phyloP scores from a whole-genome alignment of 2,113 vertebrate species.

The Podarcis muralis region DNA sequence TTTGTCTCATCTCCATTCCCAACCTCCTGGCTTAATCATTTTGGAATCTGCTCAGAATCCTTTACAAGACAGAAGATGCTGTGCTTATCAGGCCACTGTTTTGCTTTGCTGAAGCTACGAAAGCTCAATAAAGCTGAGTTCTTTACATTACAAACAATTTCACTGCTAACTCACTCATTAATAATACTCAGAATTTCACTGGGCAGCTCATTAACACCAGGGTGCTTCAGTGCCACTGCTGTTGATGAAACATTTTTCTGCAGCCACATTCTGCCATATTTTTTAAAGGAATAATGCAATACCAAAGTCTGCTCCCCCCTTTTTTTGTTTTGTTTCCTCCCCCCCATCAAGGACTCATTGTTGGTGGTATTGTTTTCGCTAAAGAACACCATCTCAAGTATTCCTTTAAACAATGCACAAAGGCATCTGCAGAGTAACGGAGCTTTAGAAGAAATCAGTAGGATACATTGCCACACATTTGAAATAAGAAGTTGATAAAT shows the following conservation, averaged over 20 bases:
- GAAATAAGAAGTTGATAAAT: slow-evolving; percentile 29
- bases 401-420: slow-evolving; percentile 8
- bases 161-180: slow-evolving; percentile 21
- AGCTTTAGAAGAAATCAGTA: slow-evolving; percentile 14
- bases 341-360: neutral
- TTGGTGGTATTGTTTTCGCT: neutral
- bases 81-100: no score
- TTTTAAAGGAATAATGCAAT: neutral
- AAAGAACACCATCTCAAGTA: slow-evolving; percentile 14
- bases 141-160: neutral
- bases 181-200: slow-evolving; percentile 5
- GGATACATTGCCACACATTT: neutral
- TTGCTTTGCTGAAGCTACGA: neutral
- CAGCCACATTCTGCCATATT: neutral
- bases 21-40: no score
- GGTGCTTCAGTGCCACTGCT: slow-evolving; percentile 7
- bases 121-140: neutral
- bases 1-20: neutral
- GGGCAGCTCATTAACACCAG: slow-evolving; percentile 16
- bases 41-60: neutral
- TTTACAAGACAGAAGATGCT: neutral
- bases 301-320: accelerated
- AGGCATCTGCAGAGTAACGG: neutral
- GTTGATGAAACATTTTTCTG: slow-evolving; percentile 12
- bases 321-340: neutral